phyloP scores from a whole-genome alignment of 2,113 vertebrate species.

The Piprites chloris region DNA sequence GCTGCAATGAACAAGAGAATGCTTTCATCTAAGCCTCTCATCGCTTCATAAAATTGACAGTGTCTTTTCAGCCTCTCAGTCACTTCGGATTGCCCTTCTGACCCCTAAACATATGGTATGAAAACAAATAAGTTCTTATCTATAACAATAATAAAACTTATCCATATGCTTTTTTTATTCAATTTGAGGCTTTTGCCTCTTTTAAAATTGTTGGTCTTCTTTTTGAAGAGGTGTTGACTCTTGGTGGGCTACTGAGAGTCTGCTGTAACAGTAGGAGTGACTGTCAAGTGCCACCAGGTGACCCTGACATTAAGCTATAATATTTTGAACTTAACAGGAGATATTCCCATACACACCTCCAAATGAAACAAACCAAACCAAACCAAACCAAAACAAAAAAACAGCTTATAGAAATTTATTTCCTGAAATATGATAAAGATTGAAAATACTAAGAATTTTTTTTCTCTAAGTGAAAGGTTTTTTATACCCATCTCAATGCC shows the following conservation, averaged over 20 bases:
- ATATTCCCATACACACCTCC: rapidly evolving
- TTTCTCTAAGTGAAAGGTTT: neutral
- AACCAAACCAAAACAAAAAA: neutral
- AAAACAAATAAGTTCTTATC: neutral
- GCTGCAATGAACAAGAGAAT: neutral
- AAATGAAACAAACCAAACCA: neutral
- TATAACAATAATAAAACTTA: neutral
- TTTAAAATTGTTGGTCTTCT: neutral
- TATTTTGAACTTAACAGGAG: neutral
- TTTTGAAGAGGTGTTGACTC: neutral
- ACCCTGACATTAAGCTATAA: neutral
- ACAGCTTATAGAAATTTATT: neutral
- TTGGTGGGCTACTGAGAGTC: neutral
- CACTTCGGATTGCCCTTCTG: neutral
- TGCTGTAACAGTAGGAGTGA: neutral
- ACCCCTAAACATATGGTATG: neutral
- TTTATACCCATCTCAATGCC: neutral
- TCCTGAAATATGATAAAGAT: neutral
- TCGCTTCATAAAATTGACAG: neutral
- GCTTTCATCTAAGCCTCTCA: neutral
- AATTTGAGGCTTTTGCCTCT: neutral
- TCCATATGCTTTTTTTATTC: too few species aligned
- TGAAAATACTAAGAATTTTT: neutral
- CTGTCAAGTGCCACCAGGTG: neutral
- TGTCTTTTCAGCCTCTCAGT: neutral